Percentiles rank a stretch among this genome's conserved stretches.
Evolutionary conservation across 2,797 vertebrate species (phyloP).

Genomic region (Rhadinocentrus ornatus): DNA sequence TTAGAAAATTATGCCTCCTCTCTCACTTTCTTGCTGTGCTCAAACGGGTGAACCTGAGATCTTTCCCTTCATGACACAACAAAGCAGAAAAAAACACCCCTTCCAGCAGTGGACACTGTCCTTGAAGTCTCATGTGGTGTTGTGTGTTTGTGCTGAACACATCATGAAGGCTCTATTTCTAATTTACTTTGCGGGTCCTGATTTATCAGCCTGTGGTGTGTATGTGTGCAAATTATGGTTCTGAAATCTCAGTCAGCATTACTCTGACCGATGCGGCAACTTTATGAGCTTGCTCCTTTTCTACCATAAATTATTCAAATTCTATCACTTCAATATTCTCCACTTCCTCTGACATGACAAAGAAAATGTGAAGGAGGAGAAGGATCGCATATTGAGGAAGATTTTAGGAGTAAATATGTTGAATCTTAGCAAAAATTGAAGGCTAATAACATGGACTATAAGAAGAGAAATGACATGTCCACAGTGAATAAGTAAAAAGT

Average conservation of each 20-base stretch:
- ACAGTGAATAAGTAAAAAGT: slow-evolving; percentile 7
- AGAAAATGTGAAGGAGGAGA: slow-evolving; percentile 3
- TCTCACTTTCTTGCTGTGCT: no score
- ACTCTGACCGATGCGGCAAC: slow-evolving; percentile 24
- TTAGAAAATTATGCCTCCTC: no score
- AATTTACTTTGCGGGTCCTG: slow-evolving; percentile 30
- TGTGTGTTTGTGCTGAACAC: slow-evolving; percentile 11
- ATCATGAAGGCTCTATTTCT: slow-evolving; percentile 5
- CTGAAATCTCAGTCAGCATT: slow-evolving; percentile 54
- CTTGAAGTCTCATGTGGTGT: neutral
- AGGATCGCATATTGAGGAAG: no score
- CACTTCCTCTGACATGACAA: neutral
- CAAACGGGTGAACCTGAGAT: no score
- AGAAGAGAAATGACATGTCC: neutral
- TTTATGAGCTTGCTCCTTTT: slow-evolving; percentile 17
- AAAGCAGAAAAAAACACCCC: no score
- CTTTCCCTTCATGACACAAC: no score
- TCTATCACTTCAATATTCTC: slow-evolving; percentile 16
- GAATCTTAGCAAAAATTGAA: neutral
- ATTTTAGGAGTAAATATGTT: slow-evolving; percentile 7
- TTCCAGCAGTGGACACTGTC: no score
- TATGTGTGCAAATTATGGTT: neutral
- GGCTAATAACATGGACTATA: neutral
- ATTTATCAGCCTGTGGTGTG: slow-evolving; percentile 23
- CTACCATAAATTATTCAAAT: slow-evolving; percentile 49